Percentiles rank a stretch among this genome's conserved stretches.
Evolutionary conservation across 1,140 invertebrate species (phyloP).

Genomic region (Condylostylus longicornis): DNA sequence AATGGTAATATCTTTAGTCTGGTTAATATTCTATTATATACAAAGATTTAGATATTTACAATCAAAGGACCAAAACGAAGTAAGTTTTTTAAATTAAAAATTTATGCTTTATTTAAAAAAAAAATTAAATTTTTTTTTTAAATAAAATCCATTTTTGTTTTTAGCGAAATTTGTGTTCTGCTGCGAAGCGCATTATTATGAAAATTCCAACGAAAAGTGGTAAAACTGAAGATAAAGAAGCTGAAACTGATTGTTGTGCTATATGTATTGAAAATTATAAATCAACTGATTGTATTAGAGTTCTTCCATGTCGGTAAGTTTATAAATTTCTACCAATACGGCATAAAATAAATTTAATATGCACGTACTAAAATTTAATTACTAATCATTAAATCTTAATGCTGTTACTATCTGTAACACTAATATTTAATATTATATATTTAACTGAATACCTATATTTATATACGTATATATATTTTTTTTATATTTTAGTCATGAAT

Average conservation of each 20-base stretch:
- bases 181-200: conserved; percentile 77
- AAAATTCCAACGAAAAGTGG: conserved; percentile 78
- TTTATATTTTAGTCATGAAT: conserved; percentile 58
- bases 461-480: conserved; percentile 1
- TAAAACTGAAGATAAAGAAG: conserved; percentile 67
- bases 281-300: conserved; percentile 63
- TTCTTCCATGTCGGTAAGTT: conserved; percentile 74
- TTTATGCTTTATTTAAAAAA: background rate
- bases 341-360: background rate
- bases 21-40: conserved; percentile 90
- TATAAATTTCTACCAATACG: background rate
- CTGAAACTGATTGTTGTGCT: conserved; percentile 76
- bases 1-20: conserved; percentile 84
- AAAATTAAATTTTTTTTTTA: conserved; percentile 6
- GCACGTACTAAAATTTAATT: background rate
- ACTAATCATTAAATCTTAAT: no score
- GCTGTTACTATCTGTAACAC: conserved; percentile 1
- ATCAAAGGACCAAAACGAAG: conserved; percentile 55
- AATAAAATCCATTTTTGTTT: conserved; percentile 19
- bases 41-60: conserved; percentile 84
- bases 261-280: conserved; percentile 85
- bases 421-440: background rate
- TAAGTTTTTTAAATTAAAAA: conserved; percentile 7
- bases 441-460: background rate
- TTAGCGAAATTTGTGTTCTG: conserved; percentile 69